Percentiles rank a stretch among this genome's conserved stretches.
These are phyloP conservation scores for Equus quagga DNA, from an alignment of 2,113 vertebrate species.

Conservation along the genomic window DNA sequence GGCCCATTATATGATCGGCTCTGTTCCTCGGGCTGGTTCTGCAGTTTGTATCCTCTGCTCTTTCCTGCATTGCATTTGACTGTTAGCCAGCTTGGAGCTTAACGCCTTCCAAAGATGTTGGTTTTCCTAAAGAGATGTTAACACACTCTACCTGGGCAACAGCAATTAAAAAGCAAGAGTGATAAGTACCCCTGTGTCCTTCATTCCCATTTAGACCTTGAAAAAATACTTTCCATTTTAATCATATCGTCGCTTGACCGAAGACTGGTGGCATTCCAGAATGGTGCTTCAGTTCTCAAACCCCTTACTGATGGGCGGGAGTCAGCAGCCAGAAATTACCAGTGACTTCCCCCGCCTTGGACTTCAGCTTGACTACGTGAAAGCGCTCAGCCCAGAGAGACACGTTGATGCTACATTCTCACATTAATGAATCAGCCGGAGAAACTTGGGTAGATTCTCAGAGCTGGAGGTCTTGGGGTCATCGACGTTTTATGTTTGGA, in stretches of 20 bases:
- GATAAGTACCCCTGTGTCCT: not conserved
- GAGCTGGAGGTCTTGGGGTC: not conserved
- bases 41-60: not conserved
- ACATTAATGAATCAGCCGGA: not conserved
- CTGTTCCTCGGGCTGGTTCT: not conserved
- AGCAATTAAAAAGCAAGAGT: not conserved
- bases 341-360: not conserved
- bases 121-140: conserved; percentile 37
- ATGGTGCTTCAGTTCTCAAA: not conserved
- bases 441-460: not conserved
- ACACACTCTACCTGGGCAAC: not conserved
- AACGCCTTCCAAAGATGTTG: not conserved
- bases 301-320: not conserved
- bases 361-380: not conserved
- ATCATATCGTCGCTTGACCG: not conserved
- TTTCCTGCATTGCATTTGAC: not conserved
- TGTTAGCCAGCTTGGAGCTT: not conserved
- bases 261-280: not conserved
- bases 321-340: not conserved
- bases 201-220: not conserved
- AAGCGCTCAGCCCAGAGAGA: not conserved
- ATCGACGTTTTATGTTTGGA: not conserved
- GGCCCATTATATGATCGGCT: not conserved
- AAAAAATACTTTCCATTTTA: not conserved
- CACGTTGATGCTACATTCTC: not conserved